Evolutionary conservation across 2,797 vertebrate genomes (phyloP).

Genomic region (Aphelocoma californica): DNA sequence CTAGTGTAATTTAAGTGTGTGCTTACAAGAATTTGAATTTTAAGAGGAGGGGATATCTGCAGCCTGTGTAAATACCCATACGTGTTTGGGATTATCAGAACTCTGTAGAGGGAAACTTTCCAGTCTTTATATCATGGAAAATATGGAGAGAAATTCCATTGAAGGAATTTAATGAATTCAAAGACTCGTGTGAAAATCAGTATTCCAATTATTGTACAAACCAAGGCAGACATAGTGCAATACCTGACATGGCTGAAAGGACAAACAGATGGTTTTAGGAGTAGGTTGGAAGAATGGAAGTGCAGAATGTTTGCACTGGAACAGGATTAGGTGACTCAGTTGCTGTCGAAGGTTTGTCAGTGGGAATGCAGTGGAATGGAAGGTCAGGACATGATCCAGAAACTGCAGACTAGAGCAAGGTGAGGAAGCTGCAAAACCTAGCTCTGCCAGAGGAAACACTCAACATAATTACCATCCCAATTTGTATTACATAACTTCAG

Average conservation of each 20-base stretch:
- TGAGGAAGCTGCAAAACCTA: background rate
- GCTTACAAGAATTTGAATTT: background rate
- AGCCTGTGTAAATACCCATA: background rate
- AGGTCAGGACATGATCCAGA: background rate
- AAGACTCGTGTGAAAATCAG: background rate
- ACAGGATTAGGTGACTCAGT: background rate
- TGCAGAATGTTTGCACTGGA: background rate
- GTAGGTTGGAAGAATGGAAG: background rate
- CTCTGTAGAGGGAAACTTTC: background rate
- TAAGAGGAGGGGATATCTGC: background rate
- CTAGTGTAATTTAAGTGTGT: background rate
- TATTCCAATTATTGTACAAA: background rate
- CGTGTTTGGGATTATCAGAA: background rate
- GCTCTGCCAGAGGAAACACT: slow-evolving; percentile 16
- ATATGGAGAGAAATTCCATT: background rate
- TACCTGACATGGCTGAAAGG: rapidly evolving
- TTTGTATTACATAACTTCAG: background rate
- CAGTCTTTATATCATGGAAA: background rate
- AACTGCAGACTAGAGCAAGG: background rate
- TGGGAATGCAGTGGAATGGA: background rate
- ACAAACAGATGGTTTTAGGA: background rate
- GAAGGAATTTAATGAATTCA: background rate
- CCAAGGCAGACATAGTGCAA: background rate
- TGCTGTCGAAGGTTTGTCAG: background rate
- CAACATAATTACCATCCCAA: background rate